phyloP scores from a whole-genome alignment of 2,797 vertebrate species.

The Calcarius lapponicus region DNA sequence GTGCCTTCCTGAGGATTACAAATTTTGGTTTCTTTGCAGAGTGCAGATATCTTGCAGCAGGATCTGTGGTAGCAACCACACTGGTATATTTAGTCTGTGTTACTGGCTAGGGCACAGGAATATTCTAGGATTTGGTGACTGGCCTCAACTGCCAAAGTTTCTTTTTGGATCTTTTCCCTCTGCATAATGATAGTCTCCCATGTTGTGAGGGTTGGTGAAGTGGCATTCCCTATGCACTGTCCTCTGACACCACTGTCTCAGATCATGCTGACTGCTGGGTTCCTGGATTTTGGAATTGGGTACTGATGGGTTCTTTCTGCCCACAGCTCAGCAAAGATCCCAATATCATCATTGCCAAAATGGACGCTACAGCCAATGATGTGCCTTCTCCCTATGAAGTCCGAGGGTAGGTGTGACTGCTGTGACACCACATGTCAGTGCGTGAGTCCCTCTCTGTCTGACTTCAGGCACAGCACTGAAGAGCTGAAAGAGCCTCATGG shows the following conservation, averaged over 20 bases:
- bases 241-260: neutral
- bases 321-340: slow-evolving; percentile 87
- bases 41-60: neutral
- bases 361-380: slow-evolving; percentile 98
- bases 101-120: neutral
- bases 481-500: neutral
- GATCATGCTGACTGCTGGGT: neutral
- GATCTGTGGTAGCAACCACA: neutral
- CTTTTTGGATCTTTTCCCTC: neutral
- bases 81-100: neutral
- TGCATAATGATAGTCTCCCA: neutral
- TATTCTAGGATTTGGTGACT: neutral
- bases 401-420: slow-evolving; percentile 85
- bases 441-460: neutral
- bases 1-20: neutral
- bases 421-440: accelerated
- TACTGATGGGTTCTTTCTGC: slow-evolving; percentile 11
- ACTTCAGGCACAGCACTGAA: neutral
- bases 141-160: neutral
- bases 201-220: neutral
- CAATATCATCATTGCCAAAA: slow-evolving; percentile 94
- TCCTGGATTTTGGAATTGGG: neutral
- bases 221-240: neutral
- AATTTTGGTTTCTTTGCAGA: neutral
- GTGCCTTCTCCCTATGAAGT: slow-evolving; percentile 96